These are phyloP conservation scores for Apodemia hepburni DNA, from an alignment of 2,888 invertebrate species.

Conservation along the genomic window DNA sequence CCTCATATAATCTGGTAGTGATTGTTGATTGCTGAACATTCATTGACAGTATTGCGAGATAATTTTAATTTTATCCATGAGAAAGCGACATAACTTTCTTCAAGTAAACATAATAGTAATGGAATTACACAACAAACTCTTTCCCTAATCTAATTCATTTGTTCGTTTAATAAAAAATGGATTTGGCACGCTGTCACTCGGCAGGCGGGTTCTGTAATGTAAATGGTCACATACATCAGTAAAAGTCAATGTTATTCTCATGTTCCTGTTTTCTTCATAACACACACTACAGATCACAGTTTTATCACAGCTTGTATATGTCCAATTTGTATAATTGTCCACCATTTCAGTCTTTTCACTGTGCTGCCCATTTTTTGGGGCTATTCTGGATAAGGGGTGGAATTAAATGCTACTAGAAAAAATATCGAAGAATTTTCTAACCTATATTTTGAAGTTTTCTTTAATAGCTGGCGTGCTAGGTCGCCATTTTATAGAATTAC, in stretches of 20 bases:
- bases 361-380: background rate
- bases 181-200: conserved; percentile 60
- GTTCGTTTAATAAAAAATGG: conserved; percentile 28
- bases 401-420: background rate
- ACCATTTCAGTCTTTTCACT: conserved; percentile 20
- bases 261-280: conserved; percentile 46
- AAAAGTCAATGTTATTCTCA: conserved; percentile 38
- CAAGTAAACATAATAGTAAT: too few species aligned
- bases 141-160: conserved; percentile 7
- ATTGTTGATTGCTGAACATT: too few species aligned
- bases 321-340: conserved; percentile 28
- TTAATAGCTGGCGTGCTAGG: too few species aligned
- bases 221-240: conserved; percentile 71
- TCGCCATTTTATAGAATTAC: too few species aligned
- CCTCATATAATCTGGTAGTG: too few species aligned
- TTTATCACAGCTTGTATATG: conserved; percentile 42
- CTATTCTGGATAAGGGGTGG: background rate
- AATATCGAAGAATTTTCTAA: background rate
- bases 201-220: conserved; percentile 63
- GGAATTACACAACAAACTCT: background rate
- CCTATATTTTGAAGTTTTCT: background rate
- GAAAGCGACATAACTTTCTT: too few species aligned
- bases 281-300: conserved; percentile 34
- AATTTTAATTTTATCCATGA: too few species aligned
- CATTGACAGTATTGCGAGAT: too few species aligned